These are phyloP conservation scores for Sylvia atricapilla DNA, from an alignment of 2,113 vertebrate genomes.

Conservation along the genomic window DNA sequence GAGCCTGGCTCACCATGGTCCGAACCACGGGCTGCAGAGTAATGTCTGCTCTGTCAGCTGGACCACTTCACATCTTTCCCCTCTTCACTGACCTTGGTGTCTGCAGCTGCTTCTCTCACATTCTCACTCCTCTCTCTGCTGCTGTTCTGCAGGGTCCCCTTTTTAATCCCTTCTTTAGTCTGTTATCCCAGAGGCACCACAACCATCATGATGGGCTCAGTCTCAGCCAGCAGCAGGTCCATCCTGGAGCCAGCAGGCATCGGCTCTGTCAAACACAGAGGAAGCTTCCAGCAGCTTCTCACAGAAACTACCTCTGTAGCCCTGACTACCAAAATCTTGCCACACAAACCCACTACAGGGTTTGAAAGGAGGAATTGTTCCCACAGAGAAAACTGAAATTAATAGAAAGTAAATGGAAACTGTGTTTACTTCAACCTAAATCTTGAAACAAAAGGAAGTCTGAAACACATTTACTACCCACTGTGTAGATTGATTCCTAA, in stretches of 20 bases:
- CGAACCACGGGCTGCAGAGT: fast-evolving
- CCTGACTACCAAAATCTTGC: neutral
- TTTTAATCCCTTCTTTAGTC: neutral
- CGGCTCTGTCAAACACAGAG: neutral
- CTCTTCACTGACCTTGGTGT: neutral
- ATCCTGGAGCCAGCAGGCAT: neutral
- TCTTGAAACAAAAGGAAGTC: neutral
- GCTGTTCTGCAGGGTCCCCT: neutral
- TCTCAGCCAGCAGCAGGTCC: neutral
- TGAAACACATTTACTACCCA: neutral
- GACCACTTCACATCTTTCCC: neutral
- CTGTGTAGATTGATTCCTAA: neutral
- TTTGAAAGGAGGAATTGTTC: neutral
- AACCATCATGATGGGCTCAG: neutral
- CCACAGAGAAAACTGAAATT: neutral
- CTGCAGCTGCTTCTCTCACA: neutral
- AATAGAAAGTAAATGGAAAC: neutral
- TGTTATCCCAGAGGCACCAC: neutral
- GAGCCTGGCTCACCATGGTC: neutral
- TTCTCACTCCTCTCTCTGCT: neutral
- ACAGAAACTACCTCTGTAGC: neutral
- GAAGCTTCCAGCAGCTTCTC: neutral
- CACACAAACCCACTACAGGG: neutral
- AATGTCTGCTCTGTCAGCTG: neutral
- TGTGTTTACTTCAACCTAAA: neutral